Evolutionary conservation across 2,797 vertebrate genomes (phyloP), one percentile per base, ranked within the genome.

Genomic region (Podarcis siculus): DNA sequence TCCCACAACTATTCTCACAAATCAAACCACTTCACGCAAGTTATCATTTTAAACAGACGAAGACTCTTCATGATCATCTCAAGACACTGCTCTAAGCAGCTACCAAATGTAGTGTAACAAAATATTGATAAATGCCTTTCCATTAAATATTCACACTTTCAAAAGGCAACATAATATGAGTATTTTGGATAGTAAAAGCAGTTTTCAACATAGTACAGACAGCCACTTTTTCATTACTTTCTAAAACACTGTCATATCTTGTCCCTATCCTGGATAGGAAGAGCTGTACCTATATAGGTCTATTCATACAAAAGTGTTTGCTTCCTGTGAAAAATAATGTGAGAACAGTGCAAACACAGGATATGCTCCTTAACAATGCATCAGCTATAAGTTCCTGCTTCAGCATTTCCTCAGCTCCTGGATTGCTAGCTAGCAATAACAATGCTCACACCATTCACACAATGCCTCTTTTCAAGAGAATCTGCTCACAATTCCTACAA

Each of bases 1-100:
- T 67, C 9, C 25, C 13, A 30, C 45, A 15, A 45, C 42, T 27
- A 9, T 7, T 42, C 15, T 66, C 23, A 27, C 15, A 79, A 79
- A 79, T 66, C 42, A 45, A 86, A 25, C 1, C 37, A 32, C 49
- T 8, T 45, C 23, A 72, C 0, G 8, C 0, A 42, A 82, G 73
- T 0, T 0, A 0, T 0, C 0, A 0, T 61, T 13, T 83, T 30
- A 37, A 78, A 83, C 12, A 71, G 8, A 4, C 10, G 17, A 83
- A 37, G 30, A 37, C 49, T 32, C 27, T 55, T 85, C 13, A 73
- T 61, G 3, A 73, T 2, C 30, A 79, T 25, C 42, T 79, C 37
- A 85, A 21, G 23, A 37, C 0, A 1, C 8, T 58, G 67, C 0
- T 0, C 67, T 39, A 37, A 21, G 5, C 76, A 42, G 61, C 37